Evolutionary conservation across 2,797 vertebrate species (phyloP).

Genomic region (Hippopotamyrus pictus): DNA sequence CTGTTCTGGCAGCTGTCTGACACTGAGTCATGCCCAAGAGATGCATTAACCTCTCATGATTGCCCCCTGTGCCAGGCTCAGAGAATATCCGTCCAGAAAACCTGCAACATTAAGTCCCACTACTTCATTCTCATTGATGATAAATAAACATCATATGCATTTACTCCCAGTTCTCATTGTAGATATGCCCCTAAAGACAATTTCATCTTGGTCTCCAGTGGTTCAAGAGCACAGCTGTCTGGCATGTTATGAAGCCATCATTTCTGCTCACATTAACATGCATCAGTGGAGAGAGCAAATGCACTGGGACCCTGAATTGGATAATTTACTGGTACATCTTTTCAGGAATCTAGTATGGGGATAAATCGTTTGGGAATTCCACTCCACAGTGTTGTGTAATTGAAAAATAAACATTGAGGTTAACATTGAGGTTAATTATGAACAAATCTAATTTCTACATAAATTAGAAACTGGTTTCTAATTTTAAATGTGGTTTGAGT

Average conservation of each 20-base stretch:
- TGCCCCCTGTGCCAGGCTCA: neutral
- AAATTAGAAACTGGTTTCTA: neutral
- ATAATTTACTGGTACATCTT: neutral
- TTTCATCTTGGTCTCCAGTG: conserved; percentile 14
- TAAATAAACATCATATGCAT: conserved; percentile 21
- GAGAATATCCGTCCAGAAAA: neutral
- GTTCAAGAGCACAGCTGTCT: conserved; percentile 30
- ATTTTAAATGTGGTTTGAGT: neutral
- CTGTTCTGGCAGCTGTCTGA: conserved; percentile 47
- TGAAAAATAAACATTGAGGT: neutral
- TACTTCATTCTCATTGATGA: conserved; percentile 14
- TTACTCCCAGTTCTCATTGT: conserved; percentile 17
- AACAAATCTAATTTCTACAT: neutral
- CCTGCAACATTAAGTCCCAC: neutral
- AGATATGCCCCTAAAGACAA: conserved; percentile 9
- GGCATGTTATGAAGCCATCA: conserved; percentile 31
- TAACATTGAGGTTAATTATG: neutral
- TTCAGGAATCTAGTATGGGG: neutral
- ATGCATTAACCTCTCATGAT: neutral
- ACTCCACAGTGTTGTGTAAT: neutral
- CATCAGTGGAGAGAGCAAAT: neutral
- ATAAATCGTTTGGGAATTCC: neutral
- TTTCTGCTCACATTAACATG: conserved; percentile 25
- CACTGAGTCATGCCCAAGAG: conserved; percentile 52
- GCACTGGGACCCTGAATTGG: neutral